A percentile compares a stretch with the other conserved stretches of the same genome.
Evolutionary conservation across 2,797 vertebrate species (phyloP).

Genomic region (Threskiornis aethiopicus): DNA sequence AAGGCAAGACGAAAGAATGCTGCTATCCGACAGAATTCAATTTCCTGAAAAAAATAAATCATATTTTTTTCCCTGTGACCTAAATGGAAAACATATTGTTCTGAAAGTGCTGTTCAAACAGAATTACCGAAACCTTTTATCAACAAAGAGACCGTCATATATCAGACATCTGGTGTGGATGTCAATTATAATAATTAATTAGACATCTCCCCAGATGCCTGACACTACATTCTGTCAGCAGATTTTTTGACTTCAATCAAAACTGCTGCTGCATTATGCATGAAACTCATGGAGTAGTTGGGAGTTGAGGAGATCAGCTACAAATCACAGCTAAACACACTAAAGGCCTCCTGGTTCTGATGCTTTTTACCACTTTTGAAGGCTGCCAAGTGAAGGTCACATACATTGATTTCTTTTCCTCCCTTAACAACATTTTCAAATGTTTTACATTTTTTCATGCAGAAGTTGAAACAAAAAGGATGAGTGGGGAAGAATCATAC

Average conservation of each 20-base stretch:
- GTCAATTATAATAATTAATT: constrained; percentile 71
- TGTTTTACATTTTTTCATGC: background rate
- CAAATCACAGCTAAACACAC: background rate
- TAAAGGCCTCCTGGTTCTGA: background rate
- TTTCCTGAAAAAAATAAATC: constrained; percentile 31
- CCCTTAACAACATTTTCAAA: background rate
- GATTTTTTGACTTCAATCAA: constrained; percentile 49
- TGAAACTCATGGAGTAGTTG: constrained; percentile 30
- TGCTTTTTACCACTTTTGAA: background rate
- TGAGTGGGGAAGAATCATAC: background rate
- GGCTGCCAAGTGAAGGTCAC: background rate
- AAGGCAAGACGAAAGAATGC: constrained; percentile 12
- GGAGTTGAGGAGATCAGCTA: constrained; percentile 20
- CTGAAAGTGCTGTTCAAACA: constrained; percentile 63
- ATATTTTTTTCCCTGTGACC: background rate
- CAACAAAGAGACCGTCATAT: constrained; percentile 4
- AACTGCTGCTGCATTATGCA: constrained; percentile 59
- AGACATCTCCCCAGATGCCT: constrained; percentile 58
- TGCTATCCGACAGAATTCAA: background rate
- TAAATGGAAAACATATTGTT: constrained; percentile 62
- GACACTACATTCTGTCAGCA: constrained; percentile 52
- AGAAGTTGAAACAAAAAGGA: background rate
- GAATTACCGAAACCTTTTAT: constrained; percentile 63
- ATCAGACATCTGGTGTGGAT: constrained; percentile 59
- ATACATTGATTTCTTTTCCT: background rate